phyloP scores from a whole-genome alignment of 2,888 invertebrate species.

The Drosophila emarginata region DNA sequence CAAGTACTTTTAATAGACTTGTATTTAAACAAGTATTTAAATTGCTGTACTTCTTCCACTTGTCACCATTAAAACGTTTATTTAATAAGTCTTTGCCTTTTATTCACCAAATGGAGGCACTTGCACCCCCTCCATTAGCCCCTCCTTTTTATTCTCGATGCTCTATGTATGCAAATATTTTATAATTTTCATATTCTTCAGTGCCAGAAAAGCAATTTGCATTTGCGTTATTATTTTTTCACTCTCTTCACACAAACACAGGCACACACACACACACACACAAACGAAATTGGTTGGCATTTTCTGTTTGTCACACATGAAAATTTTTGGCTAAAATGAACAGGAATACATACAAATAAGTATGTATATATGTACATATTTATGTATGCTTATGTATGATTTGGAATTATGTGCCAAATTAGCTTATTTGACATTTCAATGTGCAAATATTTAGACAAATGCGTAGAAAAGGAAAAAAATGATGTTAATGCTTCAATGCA shows the following conservation, averaged over 20 bases:
- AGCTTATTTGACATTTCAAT: slow-evolving; percentile 74
- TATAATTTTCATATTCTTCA: slow-evolving; percentile 45
- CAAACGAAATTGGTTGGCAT: slow-evolving; percentile 54
- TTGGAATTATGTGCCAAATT: slow-evolving; percentile 68
- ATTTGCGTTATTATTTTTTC: slow-evolving; percentile 34
- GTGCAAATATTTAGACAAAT: slow-evolving; percentile 65
- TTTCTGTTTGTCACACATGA: slow-evolving; percentile 45
- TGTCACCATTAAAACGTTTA: background rate
- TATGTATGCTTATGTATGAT: slow-evolving; percentile 8
- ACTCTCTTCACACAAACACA: background rate
- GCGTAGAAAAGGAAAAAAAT: slow-evolving; percentile 18
- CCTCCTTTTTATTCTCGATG: background rate
- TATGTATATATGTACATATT: background rate
- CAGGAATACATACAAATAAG: slow-evolving; percentile 5
- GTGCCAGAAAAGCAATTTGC: slow-evolving; percentile 45
- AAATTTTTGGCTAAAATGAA: slow-evolving; percentile 18
- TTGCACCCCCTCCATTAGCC: background rate
- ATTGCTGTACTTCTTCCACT: background rate
- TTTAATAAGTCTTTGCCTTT: slow-evolving; percentile 16
- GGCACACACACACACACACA: background rate
- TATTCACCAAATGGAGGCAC: slow-evolving; percentile 16
- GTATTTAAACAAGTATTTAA: background rate
- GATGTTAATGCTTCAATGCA: slow-evolving; percentile 24
- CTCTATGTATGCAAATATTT: slow-evolving; percentile 62
- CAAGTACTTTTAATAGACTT: too few relatives aligned